Conservation (phyloP, 2,888 invertebrate species). For the Copidosoma aretas region DNA sequence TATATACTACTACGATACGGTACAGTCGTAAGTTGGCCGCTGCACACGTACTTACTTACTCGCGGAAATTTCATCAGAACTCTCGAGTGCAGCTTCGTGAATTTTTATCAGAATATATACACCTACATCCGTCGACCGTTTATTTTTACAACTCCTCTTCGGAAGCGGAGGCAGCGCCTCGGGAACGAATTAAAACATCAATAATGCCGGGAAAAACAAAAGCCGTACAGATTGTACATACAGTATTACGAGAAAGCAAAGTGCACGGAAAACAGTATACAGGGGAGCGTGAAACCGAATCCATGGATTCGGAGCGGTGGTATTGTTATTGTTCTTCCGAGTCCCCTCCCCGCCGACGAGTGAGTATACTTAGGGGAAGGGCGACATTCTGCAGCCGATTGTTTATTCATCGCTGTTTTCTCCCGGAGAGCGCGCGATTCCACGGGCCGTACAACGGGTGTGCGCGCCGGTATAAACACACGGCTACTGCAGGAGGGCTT, state of each 20-base stretch:
- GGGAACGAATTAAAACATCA: too few species aligned
- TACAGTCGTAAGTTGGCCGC: too few species aligned
- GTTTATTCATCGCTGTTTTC: conserved; percentile 31
- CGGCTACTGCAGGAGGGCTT: conserved; percentile 39
- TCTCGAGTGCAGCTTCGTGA: too few species aligned
- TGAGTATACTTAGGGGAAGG: conserved; percentile 18
- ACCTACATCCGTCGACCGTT: too few species aligned
- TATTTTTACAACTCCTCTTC: too few species aligned
- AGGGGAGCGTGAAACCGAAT: background rate
- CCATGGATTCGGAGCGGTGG: background rate
- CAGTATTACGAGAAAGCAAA: background rate
- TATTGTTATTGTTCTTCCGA: background rate
- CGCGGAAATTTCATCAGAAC: too few species aligned
- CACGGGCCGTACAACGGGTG: conserved; percentile 6
- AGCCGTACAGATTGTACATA: background rate
- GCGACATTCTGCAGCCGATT: conserved; percentile 23
- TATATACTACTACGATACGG: too few species aligned
- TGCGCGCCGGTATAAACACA: background rate
- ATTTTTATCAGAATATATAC: too few species aligned
- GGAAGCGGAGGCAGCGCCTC: too few species aligned
- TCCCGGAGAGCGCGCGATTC: conserved; percentile 4
- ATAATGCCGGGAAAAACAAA: background rate
- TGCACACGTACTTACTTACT: too few species aligned
- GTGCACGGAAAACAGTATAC: background rate
- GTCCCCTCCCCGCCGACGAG: background rate